phyloP scores from a whole-genome alignment of 2,888 invertebrate genomes.

The Meghimatium bilineatum region DNA sequence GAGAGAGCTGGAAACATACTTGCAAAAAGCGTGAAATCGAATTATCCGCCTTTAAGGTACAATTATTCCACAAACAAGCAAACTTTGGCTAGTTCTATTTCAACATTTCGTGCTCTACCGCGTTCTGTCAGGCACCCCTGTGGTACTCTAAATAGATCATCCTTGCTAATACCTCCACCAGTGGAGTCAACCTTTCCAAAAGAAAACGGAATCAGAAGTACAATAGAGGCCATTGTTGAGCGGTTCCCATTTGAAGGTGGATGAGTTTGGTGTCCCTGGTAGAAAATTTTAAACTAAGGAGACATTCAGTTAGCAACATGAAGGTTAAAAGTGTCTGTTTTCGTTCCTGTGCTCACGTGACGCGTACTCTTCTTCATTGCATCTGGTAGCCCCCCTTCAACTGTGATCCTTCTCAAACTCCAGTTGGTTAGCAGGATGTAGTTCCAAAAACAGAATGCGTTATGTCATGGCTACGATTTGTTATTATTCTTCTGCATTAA shows the following conservation, averaged over 20 bases:
- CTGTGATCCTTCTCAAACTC: no score
- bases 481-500: no score
- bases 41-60: neutral
- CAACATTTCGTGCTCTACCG: constrained; percentile 19
- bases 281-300: neutral
- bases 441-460: no score
- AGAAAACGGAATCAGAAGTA: neutral
- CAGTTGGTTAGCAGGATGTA: no score
- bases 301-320: neutral
- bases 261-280: neutral
- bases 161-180: neutral
- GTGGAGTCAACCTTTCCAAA: neutral
- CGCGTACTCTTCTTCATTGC: no score
- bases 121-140: neutral
- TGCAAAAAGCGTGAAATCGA: neutral
- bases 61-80: constrained; percentile 1
- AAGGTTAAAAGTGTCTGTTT: neutral
- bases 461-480: no score
- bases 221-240: constrained; percentile 9
- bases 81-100: neutral
- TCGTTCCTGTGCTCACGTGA: neutral
- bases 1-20: neutral
- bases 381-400: no score
- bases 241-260: neutral
- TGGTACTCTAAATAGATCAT: constrained; percentile 12